phyloP scores from a whole-genome alignment of 2,113 vertebrate species.

The Peromyscus leucopus region DNA sequence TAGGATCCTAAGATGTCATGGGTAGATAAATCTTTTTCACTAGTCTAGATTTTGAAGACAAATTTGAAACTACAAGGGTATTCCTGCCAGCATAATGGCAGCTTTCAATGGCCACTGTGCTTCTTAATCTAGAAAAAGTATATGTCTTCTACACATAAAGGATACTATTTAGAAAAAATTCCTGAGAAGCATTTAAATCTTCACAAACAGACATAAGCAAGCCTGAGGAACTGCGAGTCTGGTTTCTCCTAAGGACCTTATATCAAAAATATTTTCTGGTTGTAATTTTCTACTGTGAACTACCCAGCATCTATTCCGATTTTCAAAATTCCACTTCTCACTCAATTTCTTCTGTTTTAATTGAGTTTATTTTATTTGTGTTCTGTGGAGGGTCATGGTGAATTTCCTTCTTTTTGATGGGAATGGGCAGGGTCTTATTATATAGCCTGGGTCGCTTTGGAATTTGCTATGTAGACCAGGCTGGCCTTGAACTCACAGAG shows the following conservation, averaged over 20 bases:
- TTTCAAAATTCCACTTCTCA: slow-evolving; percentile 37
- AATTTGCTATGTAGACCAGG: background rate
- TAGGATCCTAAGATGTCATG: background rate
- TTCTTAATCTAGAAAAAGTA: background rate
- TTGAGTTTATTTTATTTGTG: slow-evolving; percentile 14
- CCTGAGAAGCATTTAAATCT: background rate
- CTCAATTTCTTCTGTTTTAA: background rate
- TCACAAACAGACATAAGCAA: background rate
- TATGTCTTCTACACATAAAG: background rate
- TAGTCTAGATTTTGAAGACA: background rate
- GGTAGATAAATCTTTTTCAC: background rate
- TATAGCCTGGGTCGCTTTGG: background rate
- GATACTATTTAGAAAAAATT: background rate
- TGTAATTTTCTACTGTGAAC: background rate
- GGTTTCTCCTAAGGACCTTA: background rate
- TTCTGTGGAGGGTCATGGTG: background rate
- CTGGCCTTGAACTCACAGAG: background rate
- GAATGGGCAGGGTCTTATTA: background rate
- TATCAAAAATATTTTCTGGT: background rate
- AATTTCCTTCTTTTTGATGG: background rate
- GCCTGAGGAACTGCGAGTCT: background rate
- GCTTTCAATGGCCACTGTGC: background rate
- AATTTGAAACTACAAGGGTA: background rate
- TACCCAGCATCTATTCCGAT: background rate
- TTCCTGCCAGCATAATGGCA: background rate